These are phyloP conservation scores for mouse (Mus musculus) DNA, from an alignment of 2,113 vertebrate species.

Conservation along the genomic window DNA sequence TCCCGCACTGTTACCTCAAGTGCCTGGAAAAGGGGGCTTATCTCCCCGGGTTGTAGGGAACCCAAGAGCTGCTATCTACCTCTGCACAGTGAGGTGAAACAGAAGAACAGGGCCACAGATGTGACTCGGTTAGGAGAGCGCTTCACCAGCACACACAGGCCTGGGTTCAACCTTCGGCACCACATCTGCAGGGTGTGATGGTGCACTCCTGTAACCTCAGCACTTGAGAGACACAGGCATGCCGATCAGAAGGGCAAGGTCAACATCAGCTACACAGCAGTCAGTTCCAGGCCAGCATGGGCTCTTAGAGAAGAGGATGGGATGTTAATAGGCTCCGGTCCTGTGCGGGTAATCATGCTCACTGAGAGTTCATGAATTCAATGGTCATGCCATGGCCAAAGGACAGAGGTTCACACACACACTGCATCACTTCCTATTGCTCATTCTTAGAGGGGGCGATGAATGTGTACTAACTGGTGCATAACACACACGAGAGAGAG, in stretches of 20 bases:
- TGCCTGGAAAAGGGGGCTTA: not conserved
- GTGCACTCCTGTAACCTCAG: not conserved
- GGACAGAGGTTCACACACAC: not conserved
- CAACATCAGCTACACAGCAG: not conserved
- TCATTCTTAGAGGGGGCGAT: not conserved
- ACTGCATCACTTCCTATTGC: not conserved
- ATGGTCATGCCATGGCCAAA: not conserved
- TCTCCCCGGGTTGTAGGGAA: not conserved
- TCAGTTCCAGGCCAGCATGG: not conserved
- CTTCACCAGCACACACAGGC: not conserved
- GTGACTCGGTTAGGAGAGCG: not conserved
- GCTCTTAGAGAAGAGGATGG: not conserved
- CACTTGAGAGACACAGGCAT: not conserved
- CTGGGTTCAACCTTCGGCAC: not conserved
- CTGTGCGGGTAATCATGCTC: not conserved
- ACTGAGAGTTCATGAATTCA: not conserved
- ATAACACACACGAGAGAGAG: not conserved
- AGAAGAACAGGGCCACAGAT: not conserved
- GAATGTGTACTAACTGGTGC: not conserved
- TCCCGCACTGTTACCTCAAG: not conserved
- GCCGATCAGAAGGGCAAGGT: not conserved
- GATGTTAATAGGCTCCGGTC: not conserved
- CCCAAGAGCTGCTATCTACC: not conserved
- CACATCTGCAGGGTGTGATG: not conserved
- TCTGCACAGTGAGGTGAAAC: not conserved